These are phyloP conservation scores for Chamaea fasciata DNA, from an alignment of 2,113 vertebrate genomes.

Conservation along the genomic window DNA sequence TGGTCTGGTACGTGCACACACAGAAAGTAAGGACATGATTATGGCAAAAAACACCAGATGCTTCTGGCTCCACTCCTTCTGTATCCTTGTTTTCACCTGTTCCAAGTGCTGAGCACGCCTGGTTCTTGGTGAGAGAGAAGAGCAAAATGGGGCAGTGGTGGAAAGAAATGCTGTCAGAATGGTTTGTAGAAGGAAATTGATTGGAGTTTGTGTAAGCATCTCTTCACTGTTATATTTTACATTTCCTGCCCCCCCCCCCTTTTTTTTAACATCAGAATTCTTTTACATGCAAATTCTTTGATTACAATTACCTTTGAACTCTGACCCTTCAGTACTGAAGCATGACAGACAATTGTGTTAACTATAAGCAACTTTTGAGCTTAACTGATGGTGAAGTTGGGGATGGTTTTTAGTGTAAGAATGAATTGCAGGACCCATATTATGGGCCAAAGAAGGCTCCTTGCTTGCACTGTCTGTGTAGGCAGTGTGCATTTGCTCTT, in stretches of 20 bases:
- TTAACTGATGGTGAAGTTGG: not conserved
- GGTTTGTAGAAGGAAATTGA: not conserved
- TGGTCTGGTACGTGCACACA: fast-evolving
- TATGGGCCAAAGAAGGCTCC: not conserved
- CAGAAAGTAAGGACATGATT: not conserved
- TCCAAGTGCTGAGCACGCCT: not conserved
- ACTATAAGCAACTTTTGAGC: not conserved
- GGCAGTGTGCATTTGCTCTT: not conserved
- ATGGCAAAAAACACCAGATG: not conserved
- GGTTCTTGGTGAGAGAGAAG: not conserved
- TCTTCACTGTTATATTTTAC: not conserved
- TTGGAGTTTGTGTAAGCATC: not conserved
- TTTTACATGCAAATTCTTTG: not conserved
- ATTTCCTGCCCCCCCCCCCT: not conserved
- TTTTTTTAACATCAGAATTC: not conserved
- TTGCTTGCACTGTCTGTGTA: not conserved
- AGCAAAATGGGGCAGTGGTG: not conserved
- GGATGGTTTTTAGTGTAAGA: not conserved
- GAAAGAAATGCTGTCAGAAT: not conserved
- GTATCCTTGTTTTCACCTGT: not conserved
- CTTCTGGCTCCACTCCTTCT: not conserved
- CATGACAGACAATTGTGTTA: not conserved
- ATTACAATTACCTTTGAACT: not conserved
- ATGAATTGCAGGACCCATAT: not conserved
- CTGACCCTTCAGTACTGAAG: not conserved